Evolutionary conservation across 2,113 vertebrate genomes (phyloP).

Genomic region (Mustela lutreola): DNA sequence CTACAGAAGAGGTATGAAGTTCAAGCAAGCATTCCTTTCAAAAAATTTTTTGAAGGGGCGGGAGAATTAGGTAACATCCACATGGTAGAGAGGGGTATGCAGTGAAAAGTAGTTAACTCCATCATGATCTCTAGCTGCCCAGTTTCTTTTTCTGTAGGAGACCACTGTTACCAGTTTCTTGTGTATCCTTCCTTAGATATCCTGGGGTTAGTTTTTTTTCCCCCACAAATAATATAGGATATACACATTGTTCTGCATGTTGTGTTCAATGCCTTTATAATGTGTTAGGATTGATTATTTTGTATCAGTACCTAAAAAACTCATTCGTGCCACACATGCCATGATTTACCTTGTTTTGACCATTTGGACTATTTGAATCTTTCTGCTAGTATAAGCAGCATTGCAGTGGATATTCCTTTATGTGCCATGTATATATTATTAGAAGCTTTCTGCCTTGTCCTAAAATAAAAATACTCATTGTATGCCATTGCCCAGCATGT

Average conservation of each 20-base stretch:
- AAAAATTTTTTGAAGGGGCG: neutral
- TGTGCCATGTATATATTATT: neutral
- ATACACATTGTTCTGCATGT: neutral
- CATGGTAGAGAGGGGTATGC: neutral
- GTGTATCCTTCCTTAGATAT: neutral
- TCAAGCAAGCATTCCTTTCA: neutral
- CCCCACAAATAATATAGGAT: neutral
- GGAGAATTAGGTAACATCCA: neutral
- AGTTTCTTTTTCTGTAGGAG: neutral
- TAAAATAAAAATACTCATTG: constrained; percentile 32
- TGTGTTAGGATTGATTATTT: neutral
- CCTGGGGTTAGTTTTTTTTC: neutral
- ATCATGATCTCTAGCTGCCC: neutral
- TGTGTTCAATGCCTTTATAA: neutral
- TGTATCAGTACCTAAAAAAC: neutral
- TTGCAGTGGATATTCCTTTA: neutral
- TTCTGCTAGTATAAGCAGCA: neutral
- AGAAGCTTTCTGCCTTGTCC: neutral
- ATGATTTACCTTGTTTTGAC: neutral
- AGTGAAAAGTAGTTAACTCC: neutral
- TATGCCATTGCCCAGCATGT: neutral
- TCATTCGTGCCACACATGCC: neutral
- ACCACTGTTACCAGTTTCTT: neutral
- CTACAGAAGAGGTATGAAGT: neutral
- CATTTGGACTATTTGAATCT: neutral